Evolutionary conservation across 2,113 vertebrate species (phyloP), one percentile per base, ranked within the genome.

Genomic region (Brachypteracias leptosomus): DNA sequence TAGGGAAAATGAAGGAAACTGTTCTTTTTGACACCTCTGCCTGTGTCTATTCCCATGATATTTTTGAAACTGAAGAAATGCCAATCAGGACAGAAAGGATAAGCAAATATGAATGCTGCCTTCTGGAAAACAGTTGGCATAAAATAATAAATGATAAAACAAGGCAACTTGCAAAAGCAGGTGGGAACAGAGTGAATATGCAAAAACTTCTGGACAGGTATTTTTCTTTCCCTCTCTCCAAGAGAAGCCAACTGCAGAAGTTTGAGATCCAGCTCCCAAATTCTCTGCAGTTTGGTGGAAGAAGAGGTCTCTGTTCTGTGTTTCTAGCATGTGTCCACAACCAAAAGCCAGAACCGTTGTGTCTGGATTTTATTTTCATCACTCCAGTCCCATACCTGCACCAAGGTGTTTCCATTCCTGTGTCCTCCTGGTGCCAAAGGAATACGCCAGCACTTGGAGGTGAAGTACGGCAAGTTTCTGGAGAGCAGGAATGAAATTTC

Each of bases 401-500:
- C 57, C 2, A 11, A 82, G 92, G 76, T 84, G 82, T 93, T 96
- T 88, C 90, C 85, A 73, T 78, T 65, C 46, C 68, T 47, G 15
- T 72, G 83, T 76, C 67, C 44, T 96, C 65, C 68, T 24, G 57
- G 51, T 95, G 83, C 92, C 62, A 71, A 68, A 72, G 65, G 85
- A 86, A 40, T 21, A 59, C 2, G 9, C 67, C 71, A 47, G 55
- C 2, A 3, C 78, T 96, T 81, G 40, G 79, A 90, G 80, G 58
- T 93, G 89, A 97, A 95, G 96, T 92, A 95, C 92, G 81, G 67
- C 71, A 52, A 92, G 78, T 72, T 96, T 91, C 91, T 87, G 85
- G 94, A 79, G 57, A 90, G 70, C 87, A 91, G 93, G 96, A 92
- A 97, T 94, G 46, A 82, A 92, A 94, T 92, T 96, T 94, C 93